Evolutionary conservation across 1,140 invertebrate genomes (phyloP).

Genomic region (Pseudobourletiella spinata): DNA sequence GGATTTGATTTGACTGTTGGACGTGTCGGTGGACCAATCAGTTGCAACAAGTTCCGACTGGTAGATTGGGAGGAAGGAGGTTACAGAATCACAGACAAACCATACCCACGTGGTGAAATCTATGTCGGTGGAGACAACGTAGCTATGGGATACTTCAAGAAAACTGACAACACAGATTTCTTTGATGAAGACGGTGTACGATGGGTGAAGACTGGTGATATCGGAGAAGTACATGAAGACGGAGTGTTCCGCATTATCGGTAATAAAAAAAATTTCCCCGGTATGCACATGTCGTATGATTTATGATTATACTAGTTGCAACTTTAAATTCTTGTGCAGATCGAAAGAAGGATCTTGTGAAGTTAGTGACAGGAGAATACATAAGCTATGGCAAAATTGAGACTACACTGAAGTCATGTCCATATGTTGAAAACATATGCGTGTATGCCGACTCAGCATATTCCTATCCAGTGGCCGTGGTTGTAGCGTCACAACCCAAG

Average conservation of each 20-base stretch:
- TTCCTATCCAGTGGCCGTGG: slow-evolving; percentile 76
- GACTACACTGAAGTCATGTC: slow-evolving; percentile 81
- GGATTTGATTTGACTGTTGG: slow-evolving; percentile 62
- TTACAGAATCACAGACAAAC: slow-evolving; percentile 81
- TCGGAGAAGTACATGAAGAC: slow-evolving; percentile 84
- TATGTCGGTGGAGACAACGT: slow-evolving; percentile 68
- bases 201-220: slow-evolving; percentile 94
- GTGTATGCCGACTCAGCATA: slow-evolving; percentile 80
- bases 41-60: slow-evolving; percentile 73
- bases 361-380: slow-evolving; percentile 94
- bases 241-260: slow-evolving; percentile 94
- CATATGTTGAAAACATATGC: slow-evolving; percentile 89
- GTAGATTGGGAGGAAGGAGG: slow-evolving; percentile 92
- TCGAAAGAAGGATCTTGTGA: slow-evolving; percentile 96
- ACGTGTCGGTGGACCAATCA: slow-evolving; percentile 78
- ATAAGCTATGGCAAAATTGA: slow-evolving; percentile 86
- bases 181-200: slow-evolving; percentile 64
- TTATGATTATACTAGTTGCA: no score
- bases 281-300: no score
- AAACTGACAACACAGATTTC: slow-evolving; percentile 84
- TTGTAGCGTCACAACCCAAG: slow-evolving; percentile 56
- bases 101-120: slow-evolving; percentile 65
- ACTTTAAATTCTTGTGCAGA: no score
- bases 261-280: no score
- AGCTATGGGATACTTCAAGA: slow-evolving; percentile 88